Base-by-base conservation (phyloP, 2,888 invertebrate species). In the Opisthograptis luteolata region DNA sequence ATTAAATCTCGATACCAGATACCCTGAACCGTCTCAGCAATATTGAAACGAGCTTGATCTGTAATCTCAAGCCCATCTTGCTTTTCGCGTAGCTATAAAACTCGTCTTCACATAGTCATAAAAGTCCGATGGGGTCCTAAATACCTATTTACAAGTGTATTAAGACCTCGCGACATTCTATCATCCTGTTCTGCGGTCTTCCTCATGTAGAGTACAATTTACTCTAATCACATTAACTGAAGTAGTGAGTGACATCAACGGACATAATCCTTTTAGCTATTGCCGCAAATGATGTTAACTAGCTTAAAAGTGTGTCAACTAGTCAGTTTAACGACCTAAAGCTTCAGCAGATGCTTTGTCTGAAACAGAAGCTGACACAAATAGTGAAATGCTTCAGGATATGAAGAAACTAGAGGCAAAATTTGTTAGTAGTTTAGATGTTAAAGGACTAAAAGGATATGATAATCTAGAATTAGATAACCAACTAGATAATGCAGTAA, bases 151-250 rank as follows among this genome's bases (percentile, higher is more conserved):
- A 43, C 27, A 37, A 42, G 32, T 42, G 24, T 28, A 39, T 28
- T 47, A 47, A 31, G 30, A 14, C 31, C 19, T 37, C 19, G 13
- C 25, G 31, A 39, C n/a, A 31, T 15, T 2, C 48, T 53, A 12
- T 19, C 36, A 46, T 47, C 52, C 81, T 79, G 81, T 77, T 64
- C 62, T 51, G 30, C 8, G 69, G 73, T 68, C 64, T 75, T 46
- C 25, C 17, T 27, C 25, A 28, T 87, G 4, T 15, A 10, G 13
- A 86, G 85, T 78, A 77, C 80, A 81, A 81, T 86, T 84, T 80
- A 68, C 77, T 72, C 70, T 84, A 86, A 87, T 86, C 74, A 74
- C 72, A 81, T 87, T 85, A 87, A 62, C 66, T 53, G 44, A 46
- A 42, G 3, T 6, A 13, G 8, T 9, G 60, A 82, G 79, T 81